Evolutionary conservation across 2,797 vertebrate species (phyloP).

Genomic region (Amphiprion clarkii): DNA sequence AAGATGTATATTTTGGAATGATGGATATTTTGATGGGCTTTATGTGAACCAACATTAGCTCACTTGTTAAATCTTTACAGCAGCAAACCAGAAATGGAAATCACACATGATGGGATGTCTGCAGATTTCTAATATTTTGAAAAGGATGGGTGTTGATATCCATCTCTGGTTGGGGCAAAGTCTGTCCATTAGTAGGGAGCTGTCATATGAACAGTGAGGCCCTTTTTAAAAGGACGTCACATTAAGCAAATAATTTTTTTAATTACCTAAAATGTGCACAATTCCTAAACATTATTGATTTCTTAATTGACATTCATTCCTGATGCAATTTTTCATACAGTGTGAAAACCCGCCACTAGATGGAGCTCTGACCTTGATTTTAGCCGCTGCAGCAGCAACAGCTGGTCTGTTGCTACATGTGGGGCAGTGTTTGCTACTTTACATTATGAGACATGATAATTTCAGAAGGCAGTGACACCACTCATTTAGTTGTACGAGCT

Average conservation of each 20-base stretch:
- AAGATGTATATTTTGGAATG: not conserved
- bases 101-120: too few relatives aligned
- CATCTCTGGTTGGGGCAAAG: not conserved
- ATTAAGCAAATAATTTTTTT: not conserved
- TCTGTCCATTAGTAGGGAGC: not conserved
- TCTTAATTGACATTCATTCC: not conserved
- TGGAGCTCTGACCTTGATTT: slow-evolving; percentile 67
- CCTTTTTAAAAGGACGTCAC: not conserved
- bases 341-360: slow-evolving; percentile 69
- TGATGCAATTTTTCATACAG: not conserved
- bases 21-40: not conserved
- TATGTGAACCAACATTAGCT: too few relatives aligned
- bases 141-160: not conserved
- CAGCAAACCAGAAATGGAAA: not conserved
- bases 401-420: slow-evolving; percentile 46
- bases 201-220: not conserved
- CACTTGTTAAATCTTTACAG: not conserved
- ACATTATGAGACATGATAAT: slow-evolving; percentile 38
- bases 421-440: slow-evolving; percentile 27
- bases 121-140: not conserved
- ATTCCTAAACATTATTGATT: not conserved
- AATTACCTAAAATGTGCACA: not conserved
- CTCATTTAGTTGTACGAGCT: slow-evolving; percentile 44
- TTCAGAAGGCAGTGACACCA: slow-evolving; percentile 45
- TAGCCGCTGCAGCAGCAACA: slow-evolving; percentile 52